A percentile compares a stretch with the other conserved stretches of the same genome.
These are phyloP conservation scores for Caenorhabditis sulstoni DNA, from an alignment of 2,888 invertebrate species.

Conservation along the genomic window DNA sequence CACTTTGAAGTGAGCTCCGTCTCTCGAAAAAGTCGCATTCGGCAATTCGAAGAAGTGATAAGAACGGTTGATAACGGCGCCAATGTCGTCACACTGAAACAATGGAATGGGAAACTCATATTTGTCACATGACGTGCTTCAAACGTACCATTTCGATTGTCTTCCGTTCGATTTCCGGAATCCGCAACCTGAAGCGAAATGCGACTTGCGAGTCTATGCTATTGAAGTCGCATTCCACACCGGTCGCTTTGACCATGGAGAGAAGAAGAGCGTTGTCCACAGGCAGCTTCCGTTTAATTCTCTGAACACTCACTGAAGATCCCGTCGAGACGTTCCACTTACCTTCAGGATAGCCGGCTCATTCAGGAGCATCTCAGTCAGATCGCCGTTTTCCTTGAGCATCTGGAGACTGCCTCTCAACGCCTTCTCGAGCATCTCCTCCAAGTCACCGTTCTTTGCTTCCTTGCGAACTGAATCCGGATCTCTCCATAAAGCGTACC, in stretches of 20 bases:
- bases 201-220: slow-evolving; percentile 22
- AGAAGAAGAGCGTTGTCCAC: slow-evolving; percentile 14
- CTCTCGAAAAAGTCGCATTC: slow-evolving; percentile 6
- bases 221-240: slow-evolving; percentile 11
- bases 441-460: slow-evolving; percentile 9
- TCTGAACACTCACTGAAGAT: neutral
- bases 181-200: slow-evolving; percentile 23
- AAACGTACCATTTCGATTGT: too few relatives aligned
- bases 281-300: slow-evolving; percentile 7
- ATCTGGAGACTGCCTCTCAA: slow-evolving; percentile 31
- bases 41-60: slow-evolving; percentile 37
- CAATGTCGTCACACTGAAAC: slow-evolving; percentile 47
- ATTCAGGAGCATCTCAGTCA: slow-evolving; percentile 33
- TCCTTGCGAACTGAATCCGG: slow-evolving; percentile 5
- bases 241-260: neutral
- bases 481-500: slow-evolving; percentile 26
- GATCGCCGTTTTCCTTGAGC: neutral
- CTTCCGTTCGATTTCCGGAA: slow-evolving; percentile 14
- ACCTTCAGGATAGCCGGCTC: slow-evolving; percentile 17
- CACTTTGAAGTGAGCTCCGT: neutral
- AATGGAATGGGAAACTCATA: neutral
- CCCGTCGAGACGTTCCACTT: neutral
- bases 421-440: slow-evolving; percentile 31
- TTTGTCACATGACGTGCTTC: neutral
- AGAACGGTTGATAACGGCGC: neutral